Evolutionary conservation across 2,797 vertebrate species (phyloP).

Genomic region (Squalus acanthias): DNA sequence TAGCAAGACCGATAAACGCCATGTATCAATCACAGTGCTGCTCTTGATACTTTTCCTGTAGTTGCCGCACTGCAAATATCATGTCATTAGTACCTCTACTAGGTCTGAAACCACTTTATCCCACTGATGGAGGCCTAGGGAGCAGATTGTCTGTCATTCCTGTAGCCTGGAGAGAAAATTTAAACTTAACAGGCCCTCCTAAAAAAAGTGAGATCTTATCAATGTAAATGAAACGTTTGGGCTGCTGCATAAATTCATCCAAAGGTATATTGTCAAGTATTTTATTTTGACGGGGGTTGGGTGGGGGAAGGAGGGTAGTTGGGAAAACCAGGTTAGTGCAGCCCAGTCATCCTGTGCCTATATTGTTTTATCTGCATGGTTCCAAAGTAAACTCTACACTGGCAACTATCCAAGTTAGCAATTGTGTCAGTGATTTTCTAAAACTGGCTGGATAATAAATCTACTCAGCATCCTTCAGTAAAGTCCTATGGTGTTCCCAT

Average conservation of each 20-base stretch:
- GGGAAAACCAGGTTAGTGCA: not conserved
- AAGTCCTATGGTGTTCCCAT: not conserved
- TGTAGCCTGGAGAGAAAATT: not conserved
- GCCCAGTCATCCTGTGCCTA: not conserved
- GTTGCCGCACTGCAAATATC: not conserved
- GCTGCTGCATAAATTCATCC: not conserved
- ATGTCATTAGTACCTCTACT: not conserved
- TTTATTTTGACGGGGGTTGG: not conserved
- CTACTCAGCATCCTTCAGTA: not conserved
- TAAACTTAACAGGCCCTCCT: not conserved
- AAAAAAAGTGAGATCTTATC: not conserved
- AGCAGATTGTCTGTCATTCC: not conserved
- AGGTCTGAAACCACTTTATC: not conserved
- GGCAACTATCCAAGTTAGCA: not conserved
- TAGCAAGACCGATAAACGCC: not conserved
- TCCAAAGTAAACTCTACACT: not conserved
- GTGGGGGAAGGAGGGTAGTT: not conserved
- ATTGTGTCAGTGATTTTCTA: slow-evolving; percentile 24
- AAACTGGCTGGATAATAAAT: slow-evolving; percentile 26
- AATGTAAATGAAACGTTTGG: not conserved
- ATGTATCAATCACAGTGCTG: not conserved
- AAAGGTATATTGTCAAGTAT: not conserved
- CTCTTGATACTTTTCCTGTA: not conserved
- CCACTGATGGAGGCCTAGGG: not conserved
- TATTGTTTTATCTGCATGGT: not conserved